Conservation (phyloP, 1,140 invertebrate genomes). For the Bombus polaris region DNA sequence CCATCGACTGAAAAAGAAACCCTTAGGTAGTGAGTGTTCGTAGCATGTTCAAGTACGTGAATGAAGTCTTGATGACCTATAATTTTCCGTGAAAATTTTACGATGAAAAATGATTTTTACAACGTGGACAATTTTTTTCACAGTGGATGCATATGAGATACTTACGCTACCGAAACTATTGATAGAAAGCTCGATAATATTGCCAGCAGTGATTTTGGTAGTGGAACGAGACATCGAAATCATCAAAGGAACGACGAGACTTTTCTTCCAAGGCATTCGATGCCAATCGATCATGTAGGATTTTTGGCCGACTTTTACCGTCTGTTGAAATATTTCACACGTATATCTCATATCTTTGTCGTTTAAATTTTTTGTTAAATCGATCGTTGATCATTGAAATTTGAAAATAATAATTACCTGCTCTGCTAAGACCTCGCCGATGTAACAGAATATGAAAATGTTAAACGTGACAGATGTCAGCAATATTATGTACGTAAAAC, state of each 20-base stretch:
- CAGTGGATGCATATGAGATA: background rate
- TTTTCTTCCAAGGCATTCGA: constrained; percentile 49
- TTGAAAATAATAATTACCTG: constrained; percentile 52
- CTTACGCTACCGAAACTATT: constrained; percentile 67
- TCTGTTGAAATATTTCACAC: constrained; percentile 41
- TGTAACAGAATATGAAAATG: constrained; percentile 73
- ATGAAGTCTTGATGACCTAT: constrained; percentile 56
- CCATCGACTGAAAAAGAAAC: background rate
- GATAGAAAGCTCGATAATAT: constrained; percentile 62
- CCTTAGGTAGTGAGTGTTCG: constrained; percentile 39
- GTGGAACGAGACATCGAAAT: constrained; percentile 64
- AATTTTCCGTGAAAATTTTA: background rate
- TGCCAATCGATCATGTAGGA: constrained; percentile 70
- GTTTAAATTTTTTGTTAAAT: background rate
- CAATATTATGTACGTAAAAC: constrained; percentile 48
- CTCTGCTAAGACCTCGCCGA: constrained; percentile 67
- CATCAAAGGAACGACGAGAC: constrained; percentile 59
- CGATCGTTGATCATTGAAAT: background rate
- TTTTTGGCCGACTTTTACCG: constrained; percentile 52
- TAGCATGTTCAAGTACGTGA: constrained; percentile 52
- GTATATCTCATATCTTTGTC: background rate
- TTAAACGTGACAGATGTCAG: constrained; percentile 63
- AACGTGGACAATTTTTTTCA: no score
- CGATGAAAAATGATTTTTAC: background rate
- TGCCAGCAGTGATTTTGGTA: constrained; percentile 67